phyloP scores from a whole-genome alignment of 1,140 invertebrate genomes.

The Triops longicaudatus region DNA sequence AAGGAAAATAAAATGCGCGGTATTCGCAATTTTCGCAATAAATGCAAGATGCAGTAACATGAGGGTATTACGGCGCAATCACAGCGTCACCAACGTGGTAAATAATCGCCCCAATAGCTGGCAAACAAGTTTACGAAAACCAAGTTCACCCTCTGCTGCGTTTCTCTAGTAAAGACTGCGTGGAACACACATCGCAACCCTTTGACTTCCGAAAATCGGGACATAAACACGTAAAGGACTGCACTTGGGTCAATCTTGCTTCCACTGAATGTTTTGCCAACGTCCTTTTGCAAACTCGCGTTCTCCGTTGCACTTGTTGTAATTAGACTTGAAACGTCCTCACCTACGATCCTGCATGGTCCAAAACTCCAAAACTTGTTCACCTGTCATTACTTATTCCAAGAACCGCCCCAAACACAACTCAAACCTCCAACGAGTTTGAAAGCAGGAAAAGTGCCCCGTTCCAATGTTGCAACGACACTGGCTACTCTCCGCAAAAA shows the following conservation, averaged over 20 bases:
- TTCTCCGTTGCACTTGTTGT: not conserved
- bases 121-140: not conserved
- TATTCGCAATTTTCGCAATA: too few relatives aligned
- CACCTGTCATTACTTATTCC: not conserved
- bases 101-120: not conserved
- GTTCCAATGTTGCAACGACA: constrained; percentile 1
- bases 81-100: not conserved
- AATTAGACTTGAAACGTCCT: not conserved
- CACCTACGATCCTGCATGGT: not conserved
- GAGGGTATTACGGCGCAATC: not conserved
- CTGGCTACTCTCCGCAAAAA: not conserved
- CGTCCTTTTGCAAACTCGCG: not conserved
- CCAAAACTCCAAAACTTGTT: not conserved
- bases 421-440: not conserved
- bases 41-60: too few relatives aligned
- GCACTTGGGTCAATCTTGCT: not conserved
- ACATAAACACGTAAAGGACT: not conserved
- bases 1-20: too few relatives aligned
- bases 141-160: not conserved
- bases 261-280: not conserved
- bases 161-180: not conserved
- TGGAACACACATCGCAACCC: not conserved
- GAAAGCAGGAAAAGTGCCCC: not conserved
- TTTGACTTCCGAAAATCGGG: not conserved
- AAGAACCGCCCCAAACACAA: not conserved